Conservation (phyloP, 2,113 vertebrate species). For the Ciconia maguari region DNA sequence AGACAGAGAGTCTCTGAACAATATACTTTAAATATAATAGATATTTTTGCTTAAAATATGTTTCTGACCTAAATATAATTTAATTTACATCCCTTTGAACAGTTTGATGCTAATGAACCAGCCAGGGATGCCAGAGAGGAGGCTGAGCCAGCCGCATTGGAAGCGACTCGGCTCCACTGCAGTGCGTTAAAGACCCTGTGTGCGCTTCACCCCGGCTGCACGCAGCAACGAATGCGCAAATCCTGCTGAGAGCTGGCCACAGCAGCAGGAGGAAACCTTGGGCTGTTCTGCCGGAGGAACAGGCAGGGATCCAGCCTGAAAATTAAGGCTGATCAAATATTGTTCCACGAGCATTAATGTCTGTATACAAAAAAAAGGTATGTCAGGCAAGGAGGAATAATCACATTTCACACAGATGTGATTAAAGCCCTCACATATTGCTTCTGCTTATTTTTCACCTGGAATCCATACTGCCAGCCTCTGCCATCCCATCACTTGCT, state of each 20-base stretch:
- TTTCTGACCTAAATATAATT: constrained; percentile 72
- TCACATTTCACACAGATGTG: neutral
- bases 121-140: constrained; percentile 48
- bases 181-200: neutral
- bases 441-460: neutral
- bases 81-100: constrained; percentile 71
- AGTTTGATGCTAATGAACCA: constrained; percentile 64
- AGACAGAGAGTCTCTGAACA: constrained; percentile 42
- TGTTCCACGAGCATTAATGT: neutral
- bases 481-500: neutral
- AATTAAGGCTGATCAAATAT: neutral
- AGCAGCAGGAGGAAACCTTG: neutral
- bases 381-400: neutral
- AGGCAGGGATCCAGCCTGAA: neutral
- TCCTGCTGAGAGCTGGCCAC: neutral
- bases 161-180: neutral
- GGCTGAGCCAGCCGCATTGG: constrained; percentile 54
- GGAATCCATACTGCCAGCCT: neutral
- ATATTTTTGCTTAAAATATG: constrained; percentile 62
- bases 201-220: neutral
- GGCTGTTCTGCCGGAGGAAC: neutral
- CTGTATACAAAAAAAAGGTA: neutral
- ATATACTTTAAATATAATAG: constrained; percentile 62
- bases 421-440: neutral
- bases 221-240: neutral